Base-by-base conservation (phyloP, 1,140 invertebrate species). In the Piezodorus guildinii region DNA sequence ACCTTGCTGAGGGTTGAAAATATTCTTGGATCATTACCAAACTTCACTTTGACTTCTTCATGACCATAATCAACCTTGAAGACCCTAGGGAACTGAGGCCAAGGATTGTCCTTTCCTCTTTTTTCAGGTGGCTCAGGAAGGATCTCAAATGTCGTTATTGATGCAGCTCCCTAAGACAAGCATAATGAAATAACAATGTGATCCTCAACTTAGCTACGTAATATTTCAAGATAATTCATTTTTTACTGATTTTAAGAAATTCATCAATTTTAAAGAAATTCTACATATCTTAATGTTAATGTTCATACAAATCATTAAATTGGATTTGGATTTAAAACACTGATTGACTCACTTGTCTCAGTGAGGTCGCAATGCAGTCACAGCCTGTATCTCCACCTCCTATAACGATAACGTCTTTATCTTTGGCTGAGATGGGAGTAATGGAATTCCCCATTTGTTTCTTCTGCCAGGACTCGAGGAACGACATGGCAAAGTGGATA, bases 371-470 rank as follows among this genome's bases (percentile, higher is more conserved):
- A 75, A 99, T 98, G 73, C 96, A 99, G 81, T 99, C 96, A 77
- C 92, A 96, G 0, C 96, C 96, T n/a, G 96, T 99, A 74, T 99
- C 96, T 27, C 96, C 96, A 15, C 96, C 96, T 21, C 96, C 96
- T 70, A 99, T 95, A 63, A 99, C 85, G 66, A 99, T 85, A 5
- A 99, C 94, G 76, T 96, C 80, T 75, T 97, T 98, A 70, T 90
- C 91, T 72, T 94, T 90, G 17, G 96, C 96, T 46, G 85, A 81
- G 39, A 91, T 80, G 39, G 76, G 74, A 51, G 82, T 72, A 69
- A 79, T 68, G 16, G 79, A 70, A 69, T 83, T 80, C 8, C 90
- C 90, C 74, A 90, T 83, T 75, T 98, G 94, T 69, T 91, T 89
- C 77, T 96, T 95, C 77, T 99, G 96, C 89, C 94, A 97, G 25